These are phyloP conservation scores for Invenusta paracnida DNA, from an alignment of 2,888 invertebrate species.

Conservation along the genomic window DNA sequence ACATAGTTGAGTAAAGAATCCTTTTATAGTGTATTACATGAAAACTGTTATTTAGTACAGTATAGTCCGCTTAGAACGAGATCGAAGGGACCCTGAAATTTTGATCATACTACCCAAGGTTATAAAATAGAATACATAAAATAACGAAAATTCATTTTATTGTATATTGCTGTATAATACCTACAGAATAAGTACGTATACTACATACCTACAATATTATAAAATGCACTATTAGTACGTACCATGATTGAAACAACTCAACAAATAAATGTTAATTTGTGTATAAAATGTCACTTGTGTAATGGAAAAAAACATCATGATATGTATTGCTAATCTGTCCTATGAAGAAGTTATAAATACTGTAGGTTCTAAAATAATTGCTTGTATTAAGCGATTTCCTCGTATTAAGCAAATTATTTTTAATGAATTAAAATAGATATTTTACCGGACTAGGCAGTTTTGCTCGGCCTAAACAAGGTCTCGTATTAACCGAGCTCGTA, in stretches of 20 bases:
- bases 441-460: not conserved
- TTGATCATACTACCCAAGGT: too few relatives aligned
- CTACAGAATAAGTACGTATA: too few relatives aligned
- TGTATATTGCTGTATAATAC: too few relatives aligned
- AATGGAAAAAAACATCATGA: not conserved
- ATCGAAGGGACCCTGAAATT: too few relatives aligned
- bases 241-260: not conserved
- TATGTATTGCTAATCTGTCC: not conserved
- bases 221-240: not conserved
- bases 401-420: not conserved
- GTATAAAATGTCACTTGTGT: not conserved
- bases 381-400: not conserved
- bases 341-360: not conserved
- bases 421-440: not conserved
- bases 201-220: not conserved
- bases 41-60: too few relatives aligned
- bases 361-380: not conserved
- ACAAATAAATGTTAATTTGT: not conserved
- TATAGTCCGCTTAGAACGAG: too few relatives aligned
- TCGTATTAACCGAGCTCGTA: not conserved
- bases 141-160: too few relatives aligned
- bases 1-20: too few relatives aligned
- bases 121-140: too few relatives aligned
- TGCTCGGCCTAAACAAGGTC: not conserved
- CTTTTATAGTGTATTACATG: too few relatives aligned